Percentiles rank a stretch among this genome's conserved stretches.
Evolutionary conservation across 2,888 invertebrate species (phyloP).

Genomic region (Hoplodrina blanda): DNA sequence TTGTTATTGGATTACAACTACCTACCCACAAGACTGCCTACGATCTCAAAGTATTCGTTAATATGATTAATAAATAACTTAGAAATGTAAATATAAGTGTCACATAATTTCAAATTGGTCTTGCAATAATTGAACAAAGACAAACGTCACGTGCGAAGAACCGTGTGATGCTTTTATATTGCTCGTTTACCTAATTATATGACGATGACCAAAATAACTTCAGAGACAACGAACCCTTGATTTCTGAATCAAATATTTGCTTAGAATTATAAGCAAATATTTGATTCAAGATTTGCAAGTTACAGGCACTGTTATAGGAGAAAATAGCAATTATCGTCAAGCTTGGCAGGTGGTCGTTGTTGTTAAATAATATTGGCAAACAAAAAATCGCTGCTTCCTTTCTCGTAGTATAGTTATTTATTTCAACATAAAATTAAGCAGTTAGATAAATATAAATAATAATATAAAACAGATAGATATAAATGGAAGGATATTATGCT

Average conservation of each 20-base stretch:
- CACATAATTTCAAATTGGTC: slow-evolving; percentile 25
- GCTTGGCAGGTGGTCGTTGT: too few relatives aligned
- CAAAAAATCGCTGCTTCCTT: too few relatives aligned
- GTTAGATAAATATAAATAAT: too few relatives aligned
- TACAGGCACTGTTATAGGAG: not conserved
- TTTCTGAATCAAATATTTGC: not conserved
- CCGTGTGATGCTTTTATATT: slow-evolving; percentile 4
- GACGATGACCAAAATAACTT: slow-evolving; percentile 10
- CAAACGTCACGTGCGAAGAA: slow-evolving; percentile 14
- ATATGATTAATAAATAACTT: slow-evolving; percentile 17
- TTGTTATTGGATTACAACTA: slow-evolving; percentile 12
- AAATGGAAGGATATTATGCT: too few relatives aligned
- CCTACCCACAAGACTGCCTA: not conserved
- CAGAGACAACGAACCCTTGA: not conserved
- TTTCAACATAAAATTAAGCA: too few relatives aligned
- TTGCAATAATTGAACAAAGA: slow-evolving; percentile 34
- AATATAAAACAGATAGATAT: too few relatives aligned
- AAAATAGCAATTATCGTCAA: too few relatives aligned
- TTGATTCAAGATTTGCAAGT: not conserved
- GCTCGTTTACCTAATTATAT: slow-evolving; percentile 9
- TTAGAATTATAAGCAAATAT: not conserved
- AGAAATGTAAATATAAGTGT: slow-evolving; percentile 18
- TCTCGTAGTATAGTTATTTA: too few relatives aligned
- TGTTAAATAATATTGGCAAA: too few relatives aligned
- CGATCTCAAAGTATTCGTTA: slow-evolving; percentile 10